Percentiles rank a stretch among this genome's conserved stretches.
phyloP scores from a whole-genome alignment of 2,888 invertebrate species.

The Pediacus dermestoides region DNA sequence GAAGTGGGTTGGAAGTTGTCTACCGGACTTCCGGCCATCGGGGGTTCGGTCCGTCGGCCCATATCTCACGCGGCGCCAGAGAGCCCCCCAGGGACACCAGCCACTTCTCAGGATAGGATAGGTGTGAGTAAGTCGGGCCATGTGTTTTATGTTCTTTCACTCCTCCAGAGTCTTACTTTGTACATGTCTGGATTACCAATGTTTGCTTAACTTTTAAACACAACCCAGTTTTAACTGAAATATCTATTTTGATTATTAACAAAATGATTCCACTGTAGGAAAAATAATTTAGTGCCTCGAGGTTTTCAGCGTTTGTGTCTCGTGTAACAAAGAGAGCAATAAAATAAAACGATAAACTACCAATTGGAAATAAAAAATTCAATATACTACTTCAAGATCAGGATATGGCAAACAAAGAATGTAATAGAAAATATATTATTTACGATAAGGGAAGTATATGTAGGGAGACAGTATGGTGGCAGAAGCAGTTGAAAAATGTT shows the following conservation, averaged over 20 bases:
- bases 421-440: conserved; percentile 25
- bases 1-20: conserved; percentile 37
- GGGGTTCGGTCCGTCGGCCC: conserved; percentile 34
- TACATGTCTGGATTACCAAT: conserved; percentile 22
- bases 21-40: conserved; percentile 42
- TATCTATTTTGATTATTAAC: no score
- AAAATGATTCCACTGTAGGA: no score
- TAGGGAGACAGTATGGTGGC: conserved; percentile 24
- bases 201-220: conserved; percentile 6
- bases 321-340: background rate
- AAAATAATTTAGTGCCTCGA: no score
- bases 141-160: conserved; percentile 30
- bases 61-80: conserved; percentile 43
- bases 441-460: conserved; percentile 17
- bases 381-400: conserved; percentile 3
- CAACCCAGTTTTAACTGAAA: conserved; percentile 7
- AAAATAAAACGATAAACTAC: conserved; percentile 2
- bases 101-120: conserved; percentile 33
- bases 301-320: no score
- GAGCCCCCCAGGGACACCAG: conserved; percentile 31
- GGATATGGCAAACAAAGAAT: conserved; percentile 13
- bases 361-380: conserved; percentile 4
- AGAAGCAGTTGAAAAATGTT: conserved; percentile 36
- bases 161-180: conserved; percentile 22
- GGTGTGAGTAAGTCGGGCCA: conserved; percentile 32